Percentiles rank a stretch among this genome's conserved stretches.
Conservation (phyloP, 2,888 invertebrate species). For the Amitus sp. region DNA sequence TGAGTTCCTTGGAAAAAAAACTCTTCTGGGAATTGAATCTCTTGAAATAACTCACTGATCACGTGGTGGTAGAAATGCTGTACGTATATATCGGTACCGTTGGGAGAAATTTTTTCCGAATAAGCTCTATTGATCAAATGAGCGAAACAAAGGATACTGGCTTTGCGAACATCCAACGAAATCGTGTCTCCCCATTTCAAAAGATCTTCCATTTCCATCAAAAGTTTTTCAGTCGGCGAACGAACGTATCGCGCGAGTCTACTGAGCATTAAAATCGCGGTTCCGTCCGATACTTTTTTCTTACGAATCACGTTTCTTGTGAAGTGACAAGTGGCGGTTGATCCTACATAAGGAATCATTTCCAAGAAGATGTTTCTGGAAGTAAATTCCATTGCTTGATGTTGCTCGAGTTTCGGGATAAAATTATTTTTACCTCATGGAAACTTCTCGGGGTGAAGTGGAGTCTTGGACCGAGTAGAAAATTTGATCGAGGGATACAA, state of each 20-base stretch:
- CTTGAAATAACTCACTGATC: slow-evolving; percentile 46
- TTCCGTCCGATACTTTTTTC: slow-evolving; percentile 52
- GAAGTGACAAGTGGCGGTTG: slow-evolving; percentile 61
- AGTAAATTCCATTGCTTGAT: background rate
- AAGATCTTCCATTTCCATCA: slow-evolving; percentile 59
- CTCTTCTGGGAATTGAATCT: background rate
- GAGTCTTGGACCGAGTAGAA: slow-evolving; percentile 39
- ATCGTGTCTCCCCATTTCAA: slow-evolving; percentile 44
- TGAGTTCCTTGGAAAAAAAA: background rate
- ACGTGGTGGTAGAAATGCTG: slow-evolving; percentile 54
- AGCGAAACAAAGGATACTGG: slow-evolving; percentile 65
- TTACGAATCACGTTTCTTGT: slow-evolving; percentile 60
- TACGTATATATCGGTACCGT: slow-evolving; percentile 51
- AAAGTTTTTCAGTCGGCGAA: slow-evolving; percentile 60
- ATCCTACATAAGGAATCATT: slow-evolving; percentile 67
- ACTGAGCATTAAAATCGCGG: slow-evolving; percentile 58
- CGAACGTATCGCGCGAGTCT: slow-evolving; percentile 64
- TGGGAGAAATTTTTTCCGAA: slow-evolving; percentile 24
- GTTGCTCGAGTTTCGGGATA: background rate
- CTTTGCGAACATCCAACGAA: slow-evolving; percentile 52
- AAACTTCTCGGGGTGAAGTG: slow-evolving; percentile 37
- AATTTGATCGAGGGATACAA: slow-evolving; percentile 52
- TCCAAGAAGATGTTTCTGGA: slow-evolving; percentile 61
- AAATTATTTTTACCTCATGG: slow-evolving; percentile 44
- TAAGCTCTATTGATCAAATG: slow-evolving; percentile 62